Evolutionary conservation across 2,113 vertebrate genomes (phyloP), one percentile per base, ranked within the genome.

Genomic region (Sula dactylatra): DNA sequence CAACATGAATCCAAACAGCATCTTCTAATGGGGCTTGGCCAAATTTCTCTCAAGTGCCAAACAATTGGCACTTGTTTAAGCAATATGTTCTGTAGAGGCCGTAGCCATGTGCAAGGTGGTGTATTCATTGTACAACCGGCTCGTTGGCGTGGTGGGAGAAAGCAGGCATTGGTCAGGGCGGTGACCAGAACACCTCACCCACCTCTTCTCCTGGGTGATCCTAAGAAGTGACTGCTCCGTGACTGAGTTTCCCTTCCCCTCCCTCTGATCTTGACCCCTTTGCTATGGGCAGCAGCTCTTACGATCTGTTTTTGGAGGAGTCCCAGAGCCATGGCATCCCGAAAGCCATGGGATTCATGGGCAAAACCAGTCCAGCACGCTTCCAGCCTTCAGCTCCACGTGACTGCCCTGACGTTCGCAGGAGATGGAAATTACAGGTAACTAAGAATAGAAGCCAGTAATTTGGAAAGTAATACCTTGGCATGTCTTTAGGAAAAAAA

Each of bases 391-490:
- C 20, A 55, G 61, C 78, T 88, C 94, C 85, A 58, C 45, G 29
- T 93, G 94, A 67, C 71, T 85, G 47, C 94, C 79, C 79, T 71
- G 87, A 66, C 86, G 82, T 93, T 79, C 16, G 13, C 0, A 2
- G 67, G 88, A 95, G 88, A 44, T 86, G 86, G 82, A 96, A 97
- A 97, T 87, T 95, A 67, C 82, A 88, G 71, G 81, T 96, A 79
- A 95, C 93, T 94, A 97, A 97, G 87, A 98, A 97, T 36, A 97
- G 94, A 92, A 91, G 38, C 87, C 69, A 67, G 31, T 90, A 52
- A 88, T 91, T 89, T 93, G 61, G 78, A 93, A 92, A 86, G 76
- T 85, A 94, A 91, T 72, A 61, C 90, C 32, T 38, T 26, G 78
- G 32, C 21, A 3, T 59, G 71, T 62, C 59, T 73, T 64, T 55